Percentiles rank a stretch among this genome's conserved stretches.
phyloP scores from a whole-genome alignment of 2,888 invertebrate species.

The Molorchus minor region DNA sequence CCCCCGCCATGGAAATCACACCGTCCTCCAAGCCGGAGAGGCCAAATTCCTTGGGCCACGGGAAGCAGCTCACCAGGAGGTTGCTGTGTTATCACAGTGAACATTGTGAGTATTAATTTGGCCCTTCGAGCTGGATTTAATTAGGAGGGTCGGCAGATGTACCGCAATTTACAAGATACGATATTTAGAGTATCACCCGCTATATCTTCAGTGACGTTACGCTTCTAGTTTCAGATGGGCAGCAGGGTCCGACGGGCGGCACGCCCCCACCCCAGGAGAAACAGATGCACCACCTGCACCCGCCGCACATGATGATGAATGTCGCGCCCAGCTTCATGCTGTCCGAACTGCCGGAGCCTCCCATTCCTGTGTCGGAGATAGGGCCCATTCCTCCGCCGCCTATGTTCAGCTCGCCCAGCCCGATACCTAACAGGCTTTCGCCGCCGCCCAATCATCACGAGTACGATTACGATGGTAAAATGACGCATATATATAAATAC shows the following conservation, averaged over 20 bases:
- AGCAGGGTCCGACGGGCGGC: conserved; percentile 60
- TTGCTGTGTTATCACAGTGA: conserved; percentile 83
- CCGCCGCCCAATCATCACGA: conserved; percentile 57
- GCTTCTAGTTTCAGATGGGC: conserved; percentile 68
- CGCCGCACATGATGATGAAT: conserved; percentile 31
- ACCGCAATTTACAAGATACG: not conserved
- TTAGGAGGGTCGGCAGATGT: not conserved
- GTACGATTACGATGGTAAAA: conserved; percentile 74
- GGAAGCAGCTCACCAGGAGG: conserved; percentile 76
- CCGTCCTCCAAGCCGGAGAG: conserved; percentile 71
- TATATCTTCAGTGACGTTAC: too few relatives aligned
- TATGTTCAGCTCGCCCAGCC: conserved; percentile 93
- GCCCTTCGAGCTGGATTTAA: not conserved
- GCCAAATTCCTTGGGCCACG: conserved; percentile 81
- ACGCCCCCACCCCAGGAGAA: conserved; percentile 62
- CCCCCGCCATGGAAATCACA: conserved; percentile 51
- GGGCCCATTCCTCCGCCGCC: conserved; percentile 87
- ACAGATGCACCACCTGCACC: conserved; percentile 51
- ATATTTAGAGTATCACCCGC: not conserved
- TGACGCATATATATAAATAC: too few relatives aligned
- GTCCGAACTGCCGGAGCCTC: conserved; percentile 90
- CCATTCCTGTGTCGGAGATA: conserved; percentile 91
- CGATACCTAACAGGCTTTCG: conserved; percentile 66
- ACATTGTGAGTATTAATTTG: conserved; percentile 68
- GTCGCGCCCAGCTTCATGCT: conserved; percentile 68